Conservation (phyloP, 2,797 vertebrate species). For the Apodemus agrarius region DNA sequence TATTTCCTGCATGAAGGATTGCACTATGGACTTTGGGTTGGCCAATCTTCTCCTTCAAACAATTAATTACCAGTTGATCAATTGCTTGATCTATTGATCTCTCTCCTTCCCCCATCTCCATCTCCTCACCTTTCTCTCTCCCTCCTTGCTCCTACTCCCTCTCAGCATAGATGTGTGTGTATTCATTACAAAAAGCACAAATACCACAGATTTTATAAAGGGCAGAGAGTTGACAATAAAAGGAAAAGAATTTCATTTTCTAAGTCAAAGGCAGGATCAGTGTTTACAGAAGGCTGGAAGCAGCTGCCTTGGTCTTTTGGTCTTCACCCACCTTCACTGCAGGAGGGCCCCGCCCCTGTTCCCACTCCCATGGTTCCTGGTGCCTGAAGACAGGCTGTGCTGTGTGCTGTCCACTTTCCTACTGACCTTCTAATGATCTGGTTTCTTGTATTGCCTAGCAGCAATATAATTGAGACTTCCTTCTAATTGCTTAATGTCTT, state of each 20-base stretch:
- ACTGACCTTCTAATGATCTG: not conserved
- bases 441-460: not conserved
- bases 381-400: not conserved
- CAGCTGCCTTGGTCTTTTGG: not conserved
- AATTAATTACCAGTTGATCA: not conserved
- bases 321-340: constrained; percentile 10
- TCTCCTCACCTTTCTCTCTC: too few relatives aligned
- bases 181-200: not conserved
- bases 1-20: not conserved
- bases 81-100: not conserved
- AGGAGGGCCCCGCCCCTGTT: not conserved
- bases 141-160: not conserved
- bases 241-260: not conserved
- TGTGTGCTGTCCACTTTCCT: not conserved
- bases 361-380: not conserved
- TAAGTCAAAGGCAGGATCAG: constrained; percentile 54
- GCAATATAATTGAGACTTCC: not conserved
- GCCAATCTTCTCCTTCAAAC: not conserved
- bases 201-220: not conserved
- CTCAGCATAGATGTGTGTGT: not conserved
- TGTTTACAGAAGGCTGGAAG: constrained; percentile 30
- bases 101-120: not conserved
- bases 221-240: not conserved
- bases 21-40: not conserved
- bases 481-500: constrained; percentile 47